Percentiles rank a stretch among this genome's conserved stretches.
Evolutionary conservation across 1,140 invertebrate species (phyloP).

Genomic region (Branchinecta lynchi): DNA sequence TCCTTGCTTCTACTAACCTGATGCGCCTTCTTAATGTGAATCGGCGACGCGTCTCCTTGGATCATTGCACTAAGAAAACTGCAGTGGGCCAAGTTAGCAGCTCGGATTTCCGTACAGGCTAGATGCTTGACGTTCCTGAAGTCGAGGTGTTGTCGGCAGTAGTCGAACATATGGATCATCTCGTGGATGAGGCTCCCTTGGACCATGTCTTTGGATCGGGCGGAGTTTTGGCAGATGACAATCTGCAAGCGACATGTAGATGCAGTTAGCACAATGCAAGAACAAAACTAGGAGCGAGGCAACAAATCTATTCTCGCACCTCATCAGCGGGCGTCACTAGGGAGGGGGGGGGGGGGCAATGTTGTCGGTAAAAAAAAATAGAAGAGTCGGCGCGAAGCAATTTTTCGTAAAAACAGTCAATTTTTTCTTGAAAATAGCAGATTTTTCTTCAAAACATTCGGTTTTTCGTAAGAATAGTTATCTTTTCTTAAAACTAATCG

Average conservation of each 20-base stretch:
- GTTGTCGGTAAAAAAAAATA: too few species aligned
- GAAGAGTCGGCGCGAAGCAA: too few species aligned
- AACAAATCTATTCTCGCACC: too few species aligned
- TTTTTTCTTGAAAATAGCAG: too few species aligned
- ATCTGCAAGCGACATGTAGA: conserved; percentile 40
- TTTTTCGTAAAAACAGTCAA: too few species aligned
- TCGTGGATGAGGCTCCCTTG: conserved; percentile 74
- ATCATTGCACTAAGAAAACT: conserved; percentile 61
- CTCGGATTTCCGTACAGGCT: conserved; percentile 84
- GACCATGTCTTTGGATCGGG: conserved; percentile 43
- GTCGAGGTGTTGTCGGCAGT: conserved; percentile 71
- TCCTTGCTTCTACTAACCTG: conserved; percentile 34
- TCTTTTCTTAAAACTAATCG: too few species aligned
- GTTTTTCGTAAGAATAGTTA: too few species aligned
- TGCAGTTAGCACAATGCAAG: too few species aligned
- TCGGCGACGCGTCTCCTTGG: conserved; percentile 54
- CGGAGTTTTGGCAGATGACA: conserved; percentile 78
- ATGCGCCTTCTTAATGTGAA: conserved; percentile 54
- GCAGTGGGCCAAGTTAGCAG: conserved; percentile 80
- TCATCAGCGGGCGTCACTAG: too few species aligned
- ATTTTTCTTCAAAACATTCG: too few species aligned
- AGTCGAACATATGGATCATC: conserved; percentile 93
- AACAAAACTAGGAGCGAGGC: too few species aligned
- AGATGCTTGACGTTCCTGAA: conserved; percentile 81
- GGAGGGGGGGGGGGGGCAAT: too few species aligned